These are phyloP conservation scores for Cetoscarus ocellatus DNA, from an alignment of 2,797 vertebrate species.

Conservation along the genomic window DNA sequence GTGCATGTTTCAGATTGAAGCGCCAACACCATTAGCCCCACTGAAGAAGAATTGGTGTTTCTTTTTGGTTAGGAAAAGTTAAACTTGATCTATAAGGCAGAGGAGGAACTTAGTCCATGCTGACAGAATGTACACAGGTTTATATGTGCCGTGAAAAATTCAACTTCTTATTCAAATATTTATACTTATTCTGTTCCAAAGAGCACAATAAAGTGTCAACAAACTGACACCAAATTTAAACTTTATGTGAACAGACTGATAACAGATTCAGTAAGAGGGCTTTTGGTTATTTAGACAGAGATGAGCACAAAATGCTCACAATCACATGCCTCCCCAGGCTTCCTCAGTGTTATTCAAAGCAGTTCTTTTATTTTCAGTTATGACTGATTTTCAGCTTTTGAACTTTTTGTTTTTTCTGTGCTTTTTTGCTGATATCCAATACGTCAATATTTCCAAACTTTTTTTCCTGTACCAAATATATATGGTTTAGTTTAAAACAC, in stretches of 20 bases:
- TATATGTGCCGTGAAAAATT: conserved; percentile 16
- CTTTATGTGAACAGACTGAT: conserved; percentile 25
- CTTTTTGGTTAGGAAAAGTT: conserved; percentile 11
- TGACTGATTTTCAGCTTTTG: no score
- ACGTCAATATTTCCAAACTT: no score
- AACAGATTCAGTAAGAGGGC: conserved; percentile 18
- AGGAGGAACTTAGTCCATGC: conserved; percentile 8
- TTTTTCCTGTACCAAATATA: no score
- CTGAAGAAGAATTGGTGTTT: conserved; percentile 3
- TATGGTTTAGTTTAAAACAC: no score
- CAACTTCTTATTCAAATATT: background rate
- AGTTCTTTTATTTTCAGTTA: background rate
- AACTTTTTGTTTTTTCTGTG: no score
- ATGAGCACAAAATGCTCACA: conserved; percentile 12
- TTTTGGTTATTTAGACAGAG: conserved; percentile 27
- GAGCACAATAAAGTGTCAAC: conserved; percentile 10
- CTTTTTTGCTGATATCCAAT: no score
- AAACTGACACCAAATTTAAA: conserved; percentile 23
- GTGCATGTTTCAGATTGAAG: conserved; percentile 33
- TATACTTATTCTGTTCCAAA: background rate
- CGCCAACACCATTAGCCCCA: conserved; percentile 31
- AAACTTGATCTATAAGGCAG: conserved; percentile 7
- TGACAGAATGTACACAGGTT: conserved; percentile 7
- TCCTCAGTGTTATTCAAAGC: conserved; percentile 1
- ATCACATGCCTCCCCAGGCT: conserved; percentile 5